phyloP scores from a whole-genome alignment of 2,797 vertebrate genomes.

The Eleutherodactylus coqui region DNA sequence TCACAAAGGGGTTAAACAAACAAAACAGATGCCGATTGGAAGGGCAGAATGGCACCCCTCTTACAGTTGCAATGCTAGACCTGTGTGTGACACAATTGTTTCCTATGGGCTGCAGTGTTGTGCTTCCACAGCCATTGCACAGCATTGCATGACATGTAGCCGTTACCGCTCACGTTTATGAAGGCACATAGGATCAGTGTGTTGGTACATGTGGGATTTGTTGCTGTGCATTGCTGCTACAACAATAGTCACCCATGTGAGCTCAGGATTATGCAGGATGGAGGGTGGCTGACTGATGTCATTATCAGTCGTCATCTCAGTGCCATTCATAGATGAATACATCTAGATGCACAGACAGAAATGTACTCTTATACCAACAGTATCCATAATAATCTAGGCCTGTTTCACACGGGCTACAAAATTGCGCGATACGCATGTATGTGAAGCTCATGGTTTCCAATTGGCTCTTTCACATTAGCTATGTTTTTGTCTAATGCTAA shows the following conservation, averaged over 20 bases:
- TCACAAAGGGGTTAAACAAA: too few relatives aligned
- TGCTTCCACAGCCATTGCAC: neutral
- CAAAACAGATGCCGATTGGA: too few relatives aligned
- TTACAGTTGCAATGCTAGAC: neutral
- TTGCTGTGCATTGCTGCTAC: slow-evolving; percentile 29
- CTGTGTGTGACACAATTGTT: neutral
- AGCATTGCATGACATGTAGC: slow-evolving; percentile 1
- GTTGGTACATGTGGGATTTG: slow-evolving; percentile 17
- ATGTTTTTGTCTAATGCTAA: too few relatives aligned
- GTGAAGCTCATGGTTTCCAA: too few relatives aligned
- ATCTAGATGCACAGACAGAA: too few relatives aligned
- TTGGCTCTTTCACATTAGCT: too few relatives aligned
- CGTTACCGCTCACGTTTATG: neutral
- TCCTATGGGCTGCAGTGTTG: neutral
- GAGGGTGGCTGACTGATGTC: neutral
- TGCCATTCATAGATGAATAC: too few relatives aligned
- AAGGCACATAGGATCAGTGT: neutral
- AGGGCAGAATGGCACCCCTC: neutral
- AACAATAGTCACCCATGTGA: slow-evolving; percentile 10
- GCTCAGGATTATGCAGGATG: neutral
- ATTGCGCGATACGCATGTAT: too few relatives aligned
- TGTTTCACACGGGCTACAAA: too few relatives aligned
- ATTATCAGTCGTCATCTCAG: neutral
- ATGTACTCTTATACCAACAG: too few relatives aligned
- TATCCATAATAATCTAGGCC: too few relatives aligned